Percentiles rank a stretch among this genome's conserved stretches.
These are phyloP conservation scores for Sisyra terminalis DNA, from an alignment of 2,888 invertebrate species.

Conservation along the genomic window DNA sequence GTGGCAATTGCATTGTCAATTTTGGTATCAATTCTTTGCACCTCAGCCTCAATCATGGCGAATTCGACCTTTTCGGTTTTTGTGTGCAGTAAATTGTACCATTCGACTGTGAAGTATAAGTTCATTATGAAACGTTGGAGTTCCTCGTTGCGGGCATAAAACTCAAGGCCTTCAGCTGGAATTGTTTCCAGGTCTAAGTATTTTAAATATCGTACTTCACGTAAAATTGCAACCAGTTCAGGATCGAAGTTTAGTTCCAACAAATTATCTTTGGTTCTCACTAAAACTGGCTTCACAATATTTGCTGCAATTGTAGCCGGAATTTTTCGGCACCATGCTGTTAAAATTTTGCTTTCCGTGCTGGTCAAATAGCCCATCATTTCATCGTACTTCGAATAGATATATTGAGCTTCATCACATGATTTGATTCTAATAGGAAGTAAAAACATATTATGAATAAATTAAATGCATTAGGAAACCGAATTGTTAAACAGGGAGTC, in stretches of 20 bases:
- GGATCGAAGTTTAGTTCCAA: constrained; percentile 50
- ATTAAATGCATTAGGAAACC: neutral
- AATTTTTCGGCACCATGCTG: constrained; percentile 51
- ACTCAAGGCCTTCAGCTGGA: constrained; percentile 38
- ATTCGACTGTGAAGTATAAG: constrained; percentile 41
- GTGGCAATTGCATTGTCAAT: constrained; percentile 50
- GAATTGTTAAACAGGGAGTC: too few species aligned
- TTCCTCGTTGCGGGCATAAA: constrained; percentile 52
- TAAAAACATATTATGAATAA: neutral
- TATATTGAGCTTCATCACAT: constrained; percentile 35
- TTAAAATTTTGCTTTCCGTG: constrained; percentile 44
- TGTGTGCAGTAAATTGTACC: constrained; percentile 70
- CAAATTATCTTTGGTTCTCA: constrained; percentile 29
- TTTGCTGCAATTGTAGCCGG: constrained; percentile 44
- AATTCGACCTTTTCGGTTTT: constrained; percentile 63
- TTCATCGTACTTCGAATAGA: constrained; percentile 44
- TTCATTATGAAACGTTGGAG: constrained; percentile 31
- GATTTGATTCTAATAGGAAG: constrained; percentile 32
- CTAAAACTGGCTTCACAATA: constrained; percentile 41
- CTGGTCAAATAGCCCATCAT: constrained; percentile 45
- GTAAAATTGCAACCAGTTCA: constrained; percentile 45
- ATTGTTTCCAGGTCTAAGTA: constrained; percentile 46
- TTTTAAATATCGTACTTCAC: constrained; percentile 67
- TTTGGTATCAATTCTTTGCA: constrained; percentile 52
- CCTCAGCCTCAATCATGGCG: constrained; percentile 56